Base-by-base conservation (phyloP, 2,888 invertebrate genomes). In the Chloroclystis v-ata region DNA sequence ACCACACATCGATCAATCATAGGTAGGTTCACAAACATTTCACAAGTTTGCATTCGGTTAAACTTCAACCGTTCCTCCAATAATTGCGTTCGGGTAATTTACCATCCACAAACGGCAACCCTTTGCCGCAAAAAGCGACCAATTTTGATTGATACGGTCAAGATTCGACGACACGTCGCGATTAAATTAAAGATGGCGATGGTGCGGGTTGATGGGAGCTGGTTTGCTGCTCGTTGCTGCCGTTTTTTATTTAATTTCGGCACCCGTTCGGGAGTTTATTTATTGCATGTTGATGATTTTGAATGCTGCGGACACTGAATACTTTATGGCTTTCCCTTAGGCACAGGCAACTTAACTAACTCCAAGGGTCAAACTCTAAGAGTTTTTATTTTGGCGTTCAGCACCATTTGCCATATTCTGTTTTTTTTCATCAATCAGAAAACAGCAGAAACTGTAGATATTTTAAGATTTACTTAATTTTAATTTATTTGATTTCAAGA, bases 131-230 rank as follows among this genome's bases (percentile, higher is more conserved):
- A 80, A 79, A 79, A 73, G 62, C 67, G 60, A 63, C 73, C 81
- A 81, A 82, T 81, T 82, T 81, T 83, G 82, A 82, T 82, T 81
- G 82, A 83, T 81, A 77, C 74, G 70, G 67, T 67, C 71, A 66
- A 67, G 67, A 69, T 65, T 69, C 67, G 68, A 61, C 60, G 67
- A 60, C 56, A 56, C 59, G 54, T 60, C 64, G 61, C 60, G 65
- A 61, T 73, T 73, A 76, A 75, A 64, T 66, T 68, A 66, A 66
- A 75, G 70, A 74, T 69, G 58, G 58, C 54, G 37, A 51, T 28
- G 64, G 70, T 60, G 59, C 52, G 52, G 56, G 56, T 65, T 64
- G 65, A 52, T 45, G 45, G 38, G 45, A 28, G 14, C 30, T 48
- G 43, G 40, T 30, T 38, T 46, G 52, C 48, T 52, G 38, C 56